Conservation (phyloP, 2,113 vertebrate genomes). For the Siphamia tubifer region DNA sequence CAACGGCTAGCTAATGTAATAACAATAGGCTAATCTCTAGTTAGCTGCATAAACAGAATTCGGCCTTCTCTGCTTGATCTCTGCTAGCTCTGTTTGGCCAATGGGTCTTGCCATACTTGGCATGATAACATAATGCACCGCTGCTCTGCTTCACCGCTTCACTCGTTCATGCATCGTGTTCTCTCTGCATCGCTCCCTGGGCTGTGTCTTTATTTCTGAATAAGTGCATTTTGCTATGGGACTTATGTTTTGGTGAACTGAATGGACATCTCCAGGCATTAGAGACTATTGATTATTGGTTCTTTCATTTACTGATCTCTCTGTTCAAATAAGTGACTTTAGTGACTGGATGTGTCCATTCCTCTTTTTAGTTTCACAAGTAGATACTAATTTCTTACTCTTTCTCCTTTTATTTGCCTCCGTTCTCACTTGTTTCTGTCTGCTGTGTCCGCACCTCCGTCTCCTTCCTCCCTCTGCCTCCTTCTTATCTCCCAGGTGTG, state of each 20-base stretch:
- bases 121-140: conserved; percentile 52
- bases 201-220: conserved; percentile 24
- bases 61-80: conserved; percentile 56
- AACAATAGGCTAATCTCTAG: conserved; percentile 42
- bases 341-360: conserved; percentile 53
- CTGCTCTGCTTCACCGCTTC: conserved; percentile 54
- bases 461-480: neutral
- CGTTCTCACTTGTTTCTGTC: neutral
- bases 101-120: conserved; percentile 53
- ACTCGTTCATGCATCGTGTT: conserved; percentile 34
- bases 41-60: conserved; percentile 22
- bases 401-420: neutral
- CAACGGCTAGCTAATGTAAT: conserved; percentile 73
- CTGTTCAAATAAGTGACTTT: neutral
- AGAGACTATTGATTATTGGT: neutral
- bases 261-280: conserved; percentile 41
- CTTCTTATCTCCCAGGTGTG: conserved; percentile 82
- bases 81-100: conserved; percentile 53
- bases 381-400: conserved; percentile 11
- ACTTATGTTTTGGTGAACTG: neutral
- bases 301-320: neutral
- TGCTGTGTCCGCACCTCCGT: neutral
- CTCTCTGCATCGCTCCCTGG: conserved; percentile 56
- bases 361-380: neutral
- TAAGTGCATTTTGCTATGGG: conserved; percentile 54